phyloP scores from a whole-genome alignment of 2,113 vertebrate genomes.

The Cheilinus undulatus region DNA sequence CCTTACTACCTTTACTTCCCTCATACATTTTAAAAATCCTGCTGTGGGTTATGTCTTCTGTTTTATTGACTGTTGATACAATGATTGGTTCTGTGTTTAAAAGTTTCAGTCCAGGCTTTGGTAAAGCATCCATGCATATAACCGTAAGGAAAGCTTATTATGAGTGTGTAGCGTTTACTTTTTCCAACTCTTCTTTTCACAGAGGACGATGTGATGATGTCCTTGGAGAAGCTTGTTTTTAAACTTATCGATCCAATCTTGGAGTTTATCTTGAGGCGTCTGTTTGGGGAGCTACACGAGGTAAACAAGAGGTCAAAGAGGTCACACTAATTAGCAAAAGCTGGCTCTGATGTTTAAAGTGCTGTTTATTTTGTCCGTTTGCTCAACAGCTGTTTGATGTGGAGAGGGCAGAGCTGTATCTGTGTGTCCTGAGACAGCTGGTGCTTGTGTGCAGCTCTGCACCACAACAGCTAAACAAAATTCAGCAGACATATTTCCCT shows the following conservation, averaged over 20 bases:
- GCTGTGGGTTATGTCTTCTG: too few species aligned
- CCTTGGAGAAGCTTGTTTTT: conserved; percentile 78
- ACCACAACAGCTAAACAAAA: conserved; percentile 62
- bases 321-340: neutral
- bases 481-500: conserved; percentile 79
- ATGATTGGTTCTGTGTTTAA: too few species aligned
- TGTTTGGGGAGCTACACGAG: conserved; percentile 87
- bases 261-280: conserved; percentile 86
- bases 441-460: conserved; percentile 68
- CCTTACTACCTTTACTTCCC: too few species aligned
- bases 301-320: conserved; percentile 76
- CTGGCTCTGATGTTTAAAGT: neutral
- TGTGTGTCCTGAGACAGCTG: conserved; percentile 85
- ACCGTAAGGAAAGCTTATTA: too few species aligned
- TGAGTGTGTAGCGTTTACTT: neutral
- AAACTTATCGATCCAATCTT: conserved; percentile 83
- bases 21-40: too few species aligned
- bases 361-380: neutral
- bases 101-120: too few species aligned
- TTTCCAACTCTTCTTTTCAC: conserved; percentile 30
- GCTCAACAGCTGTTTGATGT: conserved; percentile 77
- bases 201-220: conserved; percentile 79
- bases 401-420: conserved; percentile 88
- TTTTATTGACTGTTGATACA: too few species aligned
- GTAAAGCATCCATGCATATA: too few species aligned